phyloP scores from a whole-genome alignment of 2,113 vertebrate species.

The Diadophis punctatus region DNA sequence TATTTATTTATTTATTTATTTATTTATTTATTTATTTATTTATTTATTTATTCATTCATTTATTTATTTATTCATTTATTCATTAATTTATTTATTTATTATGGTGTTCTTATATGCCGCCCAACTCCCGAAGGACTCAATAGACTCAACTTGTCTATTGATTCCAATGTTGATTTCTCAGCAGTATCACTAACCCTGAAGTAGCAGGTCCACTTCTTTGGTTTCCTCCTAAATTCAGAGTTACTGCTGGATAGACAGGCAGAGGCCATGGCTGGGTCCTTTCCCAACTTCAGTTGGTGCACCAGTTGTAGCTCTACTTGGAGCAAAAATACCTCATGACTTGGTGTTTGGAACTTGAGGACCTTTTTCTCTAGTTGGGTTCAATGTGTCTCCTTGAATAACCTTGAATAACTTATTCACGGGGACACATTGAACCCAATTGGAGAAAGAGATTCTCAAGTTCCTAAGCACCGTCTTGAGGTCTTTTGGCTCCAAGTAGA shows the following conservation, averaged over 20 bases:
- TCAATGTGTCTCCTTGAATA: not conserved
- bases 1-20: too few relatives aligned
- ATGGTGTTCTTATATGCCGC: too few relatives aligned
- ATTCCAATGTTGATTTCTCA: not conserved
- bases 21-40: too few relatives aligned
- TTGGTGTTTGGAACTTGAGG: not conserved
- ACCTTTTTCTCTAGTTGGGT: not conserved
- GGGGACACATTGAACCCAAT: not conserved
- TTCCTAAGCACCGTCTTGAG: not conserved
- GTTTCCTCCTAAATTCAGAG: not conserved
- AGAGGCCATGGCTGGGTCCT: not conserved
- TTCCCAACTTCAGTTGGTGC: not conserved
- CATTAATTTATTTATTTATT: too few relatives aligned
- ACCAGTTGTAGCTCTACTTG: too few relatives aligned
- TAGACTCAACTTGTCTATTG: not conserved
- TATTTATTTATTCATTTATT: too few relatives aligned
- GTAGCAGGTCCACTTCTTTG: not conserved
- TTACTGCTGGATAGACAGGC: not conserved
- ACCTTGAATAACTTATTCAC: not conserved
- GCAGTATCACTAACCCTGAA: not conserved
- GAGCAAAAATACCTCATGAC: not conserved
- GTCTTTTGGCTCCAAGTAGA: not conserved
- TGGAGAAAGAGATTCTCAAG: not conserved
- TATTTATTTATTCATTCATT: too few relatives aligned
- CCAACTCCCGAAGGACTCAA: too few relatives aligned